These are phyloP conservation scores for Ceryle rudis DNA, from an alignment of 2,797 vertebrate species.

Conservation along the genomic window DNA sequence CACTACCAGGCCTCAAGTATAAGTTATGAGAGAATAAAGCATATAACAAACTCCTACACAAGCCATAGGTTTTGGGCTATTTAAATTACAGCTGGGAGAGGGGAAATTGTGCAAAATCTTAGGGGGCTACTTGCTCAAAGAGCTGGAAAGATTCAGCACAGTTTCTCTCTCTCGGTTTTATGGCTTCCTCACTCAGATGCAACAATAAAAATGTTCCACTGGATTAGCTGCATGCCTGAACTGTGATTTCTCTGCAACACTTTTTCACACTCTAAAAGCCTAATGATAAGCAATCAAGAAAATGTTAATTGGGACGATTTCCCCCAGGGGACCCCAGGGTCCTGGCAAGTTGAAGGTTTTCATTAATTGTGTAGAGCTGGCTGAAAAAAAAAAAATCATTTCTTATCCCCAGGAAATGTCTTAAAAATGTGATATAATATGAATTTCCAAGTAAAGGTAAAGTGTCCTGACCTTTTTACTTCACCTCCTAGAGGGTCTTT, in stretches of 20 bases:
- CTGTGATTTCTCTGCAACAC: slow-evolving; percentile 56
- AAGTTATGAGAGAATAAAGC: slow-evolving; percentile 62
- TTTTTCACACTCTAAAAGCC: slow-evolving; percentile 60
- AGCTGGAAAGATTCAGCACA: slow-evolving; percentile 54
- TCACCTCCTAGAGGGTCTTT: background rate
- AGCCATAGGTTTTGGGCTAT: slow-evolving; percentile 49
- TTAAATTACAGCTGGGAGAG: slow-evolving; percentile 45
- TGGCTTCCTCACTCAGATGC: slow-evolving; percentile 38
- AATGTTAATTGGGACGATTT: slow-evolving; percentile 61
- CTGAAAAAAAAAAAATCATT: background rate
- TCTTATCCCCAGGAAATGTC: background rate
- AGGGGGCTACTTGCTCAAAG: slow-evolving; percentile 55
- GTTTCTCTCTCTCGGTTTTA: slow-evolving; percentile 49
- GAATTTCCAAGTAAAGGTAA: slow-evolving; percentile 10
- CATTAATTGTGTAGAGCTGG: slow-evolving; percentile 12
- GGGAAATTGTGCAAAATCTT: slow-evolving; percentile 32
- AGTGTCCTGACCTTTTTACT: background rate
- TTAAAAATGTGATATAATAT: background rate
- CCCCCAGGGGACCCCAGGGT: background rate
- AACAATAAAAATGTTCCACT: slow-evolving; percentile 68
- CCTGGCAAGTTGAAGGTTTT: slow-evolving; percentile 53
- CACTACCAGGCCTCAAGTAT: background rate
- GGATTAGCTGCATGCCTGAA: slow-evolving; percentile 59
- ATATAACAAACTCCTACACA: slow-evolving; percentile 44
- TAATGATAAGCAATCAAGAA: slow-evolving; percentile 67